These are phyloP conservation scores for Hybos culiciformis DNA, from an alignment of 2,888 invertebrate species.

Conservation along the genomic window DNA sequence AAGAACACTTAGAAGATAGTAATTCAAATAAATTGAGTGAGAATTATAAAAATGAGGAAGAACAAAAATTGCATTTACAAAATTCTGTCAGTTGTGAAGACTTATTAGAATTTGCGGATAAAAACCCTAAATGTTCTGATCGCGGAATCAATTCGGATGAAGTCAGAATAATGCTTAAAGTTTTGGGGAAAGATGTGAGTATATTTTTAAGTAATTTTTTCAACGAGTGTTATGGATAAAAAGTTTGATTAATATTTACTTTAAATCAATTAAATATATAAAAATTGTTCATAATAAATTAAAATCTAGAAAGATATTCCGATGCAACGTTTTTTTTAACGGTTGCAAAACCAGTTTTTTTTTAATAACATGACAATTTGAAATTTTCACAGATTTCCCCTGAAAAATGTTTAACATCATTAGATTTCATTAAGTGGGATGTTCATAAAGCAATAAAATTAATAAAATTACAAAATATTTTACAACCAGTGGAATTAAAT, in stretches of 20 bases:
- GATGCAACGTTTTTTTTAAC: neutral
- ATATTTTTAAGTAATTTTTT: neutral
- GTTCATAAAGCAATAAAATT: constrained; percentile 76
- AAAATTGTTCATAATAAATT: neutral
- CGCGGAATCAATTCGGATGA: constrained; percentile 81
- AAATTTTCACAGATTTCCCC: constrained; percentile 42
- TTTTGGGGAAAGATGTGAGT: constrained; percentile 59
- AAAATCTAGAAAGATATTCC: neutral
- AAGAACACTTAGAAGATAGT: neutral
- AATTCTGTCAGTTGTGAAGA: constrained; percentile 88
- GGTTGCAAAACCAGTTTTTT: neutral
- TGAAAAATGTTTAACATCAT: constrained; percentile 62
- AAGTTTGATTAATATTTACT: too few relatives aligned
- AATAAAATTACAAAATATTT: constrained; percentile 33
- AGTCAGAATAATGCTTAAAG: constrained; percentile 82
- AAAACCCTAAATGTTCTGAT: constrained; percentile 67
- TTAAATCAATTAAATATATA: neutral
- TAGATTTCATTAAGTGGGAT: constrained; percentile 79
- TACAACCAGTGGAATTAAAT: constrained; percentile 22
- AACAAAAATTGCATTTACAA: constrained; percentile 34
- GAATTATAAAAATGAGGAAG: constrained; percentile 24
- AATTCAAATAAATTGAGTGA: constrained; percentile 10
- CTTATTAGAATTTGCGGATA: constrained; percentile 73
- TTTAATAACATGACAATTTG: constrained; percentile 5
- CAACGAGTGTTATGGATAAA: neutral